Base-by-base conservation (phyloP, 2,797 vertebrate species). In the Argyrosomus regius region DNA sequence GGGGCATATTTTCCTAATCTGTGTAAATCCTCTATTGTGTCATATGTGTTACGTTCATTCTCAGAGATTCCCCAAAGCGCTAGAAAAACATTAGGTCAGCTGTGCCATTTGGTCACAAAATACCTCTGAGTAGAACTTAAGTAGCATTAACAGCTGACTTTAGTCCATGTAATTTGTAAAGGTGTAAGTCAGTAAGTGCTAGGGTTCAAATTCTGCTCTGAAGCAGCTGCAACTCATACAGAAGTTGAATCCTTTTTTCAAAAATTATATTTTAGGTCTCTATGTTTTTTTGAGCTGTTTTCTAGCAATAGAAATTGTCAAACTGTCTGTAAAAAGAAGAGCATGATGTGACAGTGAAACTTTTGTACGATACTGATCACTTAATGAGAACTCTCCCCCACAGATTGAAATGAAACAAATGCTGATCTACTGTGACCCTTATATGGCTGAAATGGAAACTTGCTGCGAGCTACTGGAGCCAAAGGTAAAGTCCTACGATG, bases 401-500 rank as follows among this genome's bases (percentile, higher is more conserved):
- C 92, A 99, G 98, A 96, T 99, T 92, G 98, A 99, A 94, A 94
- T 99, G 90, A 97, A 95, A 59, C 96, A 92, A 65, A 82, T 99
- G 88, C 88, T 96, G 68, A 87, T 99, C 90, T 98, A 98, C 93
- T 99, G 98, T 90, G 96, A 96, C 89, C 94, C 97, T 53, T 95
- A 96, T 72, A 72, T 97, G 89, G 94, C 94, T 49, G 89, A 94
- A 81, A 94, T 97, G 93, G 96, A 97, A 90, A 96, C 89, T 0
- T 99, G 98, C 89, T 99, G 98, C 69, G 96, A 98, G 80, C 86
- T 97, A 78, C 93, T 94, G 81, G 91, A 95, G 67, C 89, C 94
- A 72, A 94, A 94, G 94, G 98, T 99, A 96, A 96, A 88, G 80
- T 3, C 0, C 35, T 63, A 35, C 61, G 28, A 61, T 31, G 22